Base-by-base conservation (phyloP, 2,888 invertebrate species). In the Sceliomorpha sp. region DNA sequence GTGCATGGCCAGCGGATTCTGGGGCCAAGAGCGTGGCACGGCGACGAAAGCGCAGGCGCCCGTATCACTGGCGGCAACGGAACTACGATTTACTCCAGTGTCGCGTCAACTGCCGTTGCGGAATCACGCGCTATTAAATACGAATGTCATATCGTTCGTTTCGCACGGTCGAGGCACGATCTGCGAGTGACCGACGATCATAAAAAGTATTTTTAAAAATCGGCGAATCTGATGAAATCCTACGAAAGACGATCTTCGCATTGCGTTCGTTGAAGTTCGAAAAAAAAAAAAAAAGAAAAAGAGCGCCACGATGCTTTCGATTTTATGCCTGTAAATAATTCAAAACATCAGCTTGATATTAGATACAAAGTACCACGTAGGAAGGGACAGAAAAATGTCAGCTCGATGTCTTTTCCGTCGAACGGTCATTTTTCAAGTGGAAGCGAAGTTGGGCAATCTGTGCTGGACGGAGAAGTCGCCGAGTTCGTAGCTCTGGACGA, bases 101-200 rank as follows among this genome's bases (percentile, higher is more conserved):
- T 80, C 82, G 85, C 85, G 85, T 81, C 81, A 82, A 79, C 84
- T 79, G 79, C 80, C 83, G 84, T 80, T 76, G 78, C 77, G 77
- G 75, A 78, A 73, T 73, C 76, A 81, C 74, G 79, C 44, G 44
- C 47, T 13, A 17, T 12, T 29, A 12, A n/a, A n/a, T n/a, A n/a
- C n/a, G n/a, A n/a, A n/a, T n/a, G n/a, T n/a, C n/a, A n/a, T n/a
- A n/a, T n/a, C 5, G 2, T 20, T 20, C 20, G 20, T 20, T 20
- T 20, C 20, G 5, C 20, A 2, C 20, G 20, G 20, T n/a, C 20
- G 20, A 4, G 20, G 5, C 20, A 20, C 20, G 20, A 20, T 5
- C 20, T 5, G 20, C 20, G 20, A 4, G 20, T 20, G 20, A 47
- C 32, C 24, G 12, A 34, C 47, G 34, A 20, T n/a, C n/a, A n/a